Conservation (phyloP, 2,888 invertebrate genomes). For the Drosophila lacicola region DNA sequence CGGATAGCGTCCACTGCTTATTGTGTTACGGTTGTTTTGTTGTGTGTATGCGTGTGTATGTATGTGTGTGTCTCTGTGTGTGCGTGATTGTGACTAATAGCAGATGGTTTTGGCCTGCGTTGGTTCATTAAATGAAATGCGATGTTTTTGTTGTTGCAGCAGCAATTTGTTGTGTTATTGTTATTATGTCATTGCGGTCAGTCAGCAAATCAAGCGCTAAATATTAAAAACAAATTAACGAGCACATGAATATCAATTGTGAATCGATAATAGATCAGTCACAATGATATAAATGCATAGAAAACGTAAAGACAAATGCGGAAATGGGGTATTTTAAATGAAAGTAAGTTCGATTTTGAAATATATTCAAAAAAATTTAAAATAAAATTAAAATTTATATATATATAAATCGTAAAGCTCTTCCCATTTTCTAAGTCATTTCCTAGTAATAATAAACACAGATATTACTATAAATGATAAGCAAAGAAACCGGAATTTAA, state of each 20-base stretch:
- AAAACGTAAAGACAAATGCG: constrained; percentile 7
- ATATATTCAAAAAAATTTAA: no score
- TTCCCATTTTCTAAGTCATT: no score
- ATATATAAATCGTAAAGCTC: no score
- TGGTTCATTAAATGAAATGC: constrained; percentile 70
- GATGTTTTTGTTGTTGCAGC: constrained; percentile 36
- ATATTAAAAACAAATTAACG: constrained; percentile 45
- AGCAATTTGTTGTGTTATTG: constrained; percentile 52
- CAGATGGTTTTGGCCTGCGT: constrained; percentile 68
- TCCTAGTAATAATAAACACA: no score
- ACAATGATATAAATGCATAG: constrained; percentile 2
- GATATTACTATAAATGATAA: background rate
- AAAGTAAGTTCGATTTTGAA: background rate
- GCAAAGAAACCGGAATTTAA: background rate
- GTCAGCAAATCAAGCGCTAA: constrained; percentile 44
- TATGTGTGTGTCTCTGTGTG: constrained; percentile 10
- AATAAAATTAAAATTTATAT: no score
- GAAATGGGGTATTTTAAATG: constrained; percentile 11
- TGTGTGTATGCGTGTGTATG: background rate
- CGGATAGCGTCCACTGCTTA: constrained; percentile 41
- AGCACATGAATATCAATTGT: constrained; percentile 42
- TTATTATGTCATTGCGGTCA: constrained; percentile 74
- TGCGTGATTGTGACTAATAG: constrained; percentile 64
- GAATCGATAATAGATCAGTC: constrained; percentile 29
- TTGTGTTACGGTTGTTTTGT: constrained; percentile 42